phyloP scores from a whole-genome alignment of 2,797 vertebrate genomes.

The Heliangelus exortis region DNA sequence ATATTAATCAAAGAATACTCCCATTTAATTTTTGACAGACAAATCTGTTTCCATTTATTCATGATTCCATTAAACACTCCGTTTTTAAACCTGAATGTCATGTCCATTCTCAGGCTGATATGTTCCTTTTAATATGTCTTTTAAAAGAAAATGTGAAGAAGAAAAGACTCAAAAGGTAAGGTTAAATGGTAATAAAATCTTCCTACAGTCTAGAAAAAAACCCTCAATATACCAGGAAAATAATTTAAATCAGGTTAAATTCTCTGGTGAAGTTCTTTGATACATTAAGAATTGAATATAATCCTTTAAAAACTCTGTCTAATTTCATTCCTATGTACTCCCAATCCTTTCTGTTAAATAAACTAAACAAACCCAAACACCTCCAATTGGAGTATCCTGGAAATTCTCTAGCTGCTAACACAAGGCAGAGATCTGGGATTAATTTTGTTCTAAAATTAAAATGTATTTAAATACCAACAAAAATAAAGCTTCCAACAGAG shows the following conservation, averaged over 20 bases:
- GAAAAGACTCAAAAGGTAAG: not conserved
- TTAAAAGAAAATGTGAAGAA: conserved; percentile 15
- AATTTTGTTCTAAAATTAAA: not conserved
- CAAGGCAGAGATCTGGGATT: not conserved
- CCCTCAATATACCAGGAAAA: not conserved
- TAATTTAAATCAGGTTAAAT: not conserved
- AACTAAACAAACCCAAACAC: not conserved
- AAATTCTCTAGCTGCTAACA: not conserved
- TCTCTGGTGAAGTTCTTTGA: not conserved
- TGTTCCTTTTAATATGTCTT: conserved; percentile 47
- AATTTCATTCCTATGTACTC: not conserved
- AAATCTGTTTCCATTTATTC: conserved; percentile 79
- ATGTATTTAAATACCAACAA: not conserved
- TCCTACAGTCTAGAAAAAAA: not conserved
- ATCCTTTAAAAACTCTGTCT: not conserved
- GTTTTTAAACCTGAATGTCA: conserved; percentile 70
- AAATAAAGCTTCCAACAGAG: not conserved
- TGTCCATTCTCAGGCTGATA: conserved; percentile 39
- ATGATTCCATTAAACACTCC: conserved; percentile 75
- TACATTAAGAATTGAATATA: not conserved
- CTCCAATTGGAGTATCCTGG: not conserved
- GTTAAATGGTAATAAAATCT: conserved; percentile 24
- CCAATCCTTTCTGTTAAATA: not conserved
- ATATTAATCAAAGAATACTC: conserved; percentile 79
- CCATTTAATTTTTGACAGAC: conserved; percentile 80